Conservation (phyloP, 2,113 vertebrate genomes). For the Rhabdomys dilectus region DNA sequence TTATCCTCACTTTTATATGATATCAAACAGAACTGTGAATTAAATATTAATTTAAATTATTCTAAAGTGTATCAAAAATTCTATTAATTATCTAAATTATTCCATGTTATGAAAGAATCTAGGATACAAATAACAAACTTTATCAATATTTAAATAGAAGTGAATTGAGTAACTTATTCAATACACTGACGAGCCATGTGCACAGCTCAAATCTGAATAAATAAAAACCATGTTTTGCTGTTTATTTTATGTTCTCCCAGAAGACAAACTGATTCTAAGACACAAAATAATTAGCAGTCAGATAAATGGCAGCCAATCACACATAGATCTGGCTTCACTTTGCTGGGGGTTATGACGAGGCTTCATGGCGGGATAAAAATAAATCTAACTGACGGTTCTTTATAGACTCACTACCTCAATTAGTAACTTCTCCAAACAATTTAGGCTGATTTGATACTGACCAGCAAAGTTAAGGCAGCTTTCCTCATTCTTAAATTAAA, state of each 20-base stretch:
- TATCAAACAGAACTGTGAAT: conserved; percentile 79
- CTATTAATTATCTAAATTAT: conserved; percentile 84
- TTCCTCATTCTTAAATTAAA: conserved; percentile 21
- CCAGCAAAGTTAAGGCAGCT: not conserved
- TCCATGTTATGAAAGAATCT: conserved; percentile 75
- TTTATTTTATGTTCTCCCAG: conserved; percentile 74
- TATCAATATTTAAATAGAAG: conserved; percentile 78
- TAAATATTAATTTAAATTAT: conserved; percentile 84
- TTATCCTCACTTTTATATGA: conserved; percentile 77
- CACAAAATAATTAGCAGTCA: conserved; percentile 64
- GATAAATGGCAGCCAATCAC: conserved; percentile 40
- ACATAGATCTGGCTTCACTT: not conserved
- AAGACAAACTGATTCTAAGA: conserved; percentile 65
- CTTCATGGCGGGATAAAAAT: conserved; percentile 11
- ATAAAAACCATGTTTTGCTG: conserved; percentile 71
- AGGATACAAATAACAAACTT: conserved; percentile 80
- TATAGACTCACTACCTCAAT: not conserved
- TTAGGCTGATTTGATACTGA: not conserved
- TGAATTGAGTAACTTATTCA: conserved; percentile 79
- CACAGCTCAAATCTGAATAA: conserved; percentile 78
- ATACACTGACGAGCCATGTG: conserved; percentile 73
- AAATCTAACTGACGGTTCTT: not conserved
- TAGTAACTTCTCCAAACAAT: conserved; percentile 10
- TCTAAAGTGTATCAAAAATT: conserved; percentile 81
- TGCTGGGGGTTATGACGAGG: not conserved